Evolutionary conservation across 2,888 invertebrate species (phyloP).

Genomic region (Pteria penguin): DNA sequence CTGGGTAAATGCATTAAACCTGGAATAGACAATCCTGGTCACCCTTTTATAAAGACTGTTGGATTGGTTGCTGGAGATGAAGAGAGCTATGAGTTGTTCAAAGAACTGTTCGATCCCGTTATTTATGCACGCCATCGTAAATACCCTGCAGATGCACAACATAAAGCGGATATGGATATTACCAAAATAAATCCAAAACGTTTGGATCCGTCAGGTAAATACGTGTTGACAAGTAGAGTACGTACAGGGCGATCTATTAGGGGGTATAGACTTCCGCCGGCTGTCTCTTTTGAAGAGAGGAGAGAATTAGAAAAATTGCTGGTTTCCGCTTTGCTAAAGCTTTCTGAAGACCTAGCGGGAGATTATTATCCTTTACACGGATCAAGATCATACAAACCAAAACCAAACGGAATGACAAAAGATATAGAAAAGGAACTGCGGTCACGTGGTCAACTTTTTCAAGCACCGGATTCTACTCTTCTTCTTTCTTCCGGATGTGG

Average conservation of each 20-base stretch:
- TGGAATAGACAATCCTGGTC: neutral
- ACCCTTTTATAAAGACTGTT: neutral
- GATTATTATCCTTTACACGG: constrained; percentile 2
- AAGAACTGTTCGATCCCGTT: neutral
- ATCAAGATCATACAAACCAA: neutral
- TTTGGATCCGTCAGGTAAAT: too few species aligned
- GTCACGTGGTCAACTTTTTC: neutral
- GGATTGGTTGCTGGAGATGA: constrained; percentile 1
- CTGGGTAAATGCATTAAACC: neutral
- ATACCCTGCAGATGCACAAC: neutral
- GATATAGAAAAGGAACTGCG: neutral
- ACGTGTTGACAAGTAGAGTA: too few species aligned
- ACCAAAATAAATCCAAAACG: neutral
- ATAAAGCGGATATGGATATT: neutral
- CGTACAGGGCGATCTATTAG: too few species aligned
- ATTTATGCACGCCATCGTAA: neutral
- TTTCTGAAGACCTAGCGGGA: neutral
- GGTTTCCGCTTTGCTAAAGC: too few species aligned
- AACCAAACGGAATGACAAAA: neutral
- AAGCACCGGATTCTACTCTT: neutral
- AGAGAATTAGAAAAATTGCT: too few species aligned
- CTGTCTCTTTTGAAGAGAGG: too few species aligned
- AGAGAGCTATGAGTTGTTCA: constrained; percentile 3
- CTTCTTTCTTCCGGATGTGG: neutral
- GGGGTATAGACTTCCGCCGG: too few species aligned